Conservation (phyloP, 92 coral and sea anemone genomes). For the Zoanthus sociatus region DNA sequence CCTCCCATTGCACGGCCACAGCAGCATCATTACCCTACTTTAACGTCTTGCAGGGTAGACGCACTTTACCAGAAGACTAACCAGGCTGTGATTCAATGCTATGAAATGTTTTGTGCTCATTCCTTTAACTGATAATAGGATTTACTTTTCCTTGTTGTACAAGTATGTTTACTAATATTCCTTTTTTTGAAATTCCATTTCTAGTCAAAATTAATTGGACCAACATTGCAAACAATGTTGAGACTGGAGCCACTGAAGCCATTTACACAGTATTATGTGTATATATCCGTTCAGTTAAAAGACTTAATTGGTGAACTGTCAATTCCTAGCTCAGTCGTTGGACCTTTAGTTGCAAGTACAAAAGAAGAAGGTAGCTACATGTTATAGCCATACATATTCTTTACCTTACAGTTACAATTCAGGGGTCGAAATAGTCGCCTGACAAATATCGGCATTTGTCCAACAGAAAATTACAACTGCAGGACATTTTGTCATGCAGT, state of each 20-base stretch:
- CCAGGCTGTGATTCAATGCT: no score
- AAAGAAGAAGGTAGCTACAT: not conserved
- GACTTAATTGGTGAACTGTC: not conserved
- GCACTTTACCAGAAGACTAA: no score
- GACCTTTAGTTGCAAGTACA: not conserved
- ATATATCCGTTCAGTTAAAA: not conserved
- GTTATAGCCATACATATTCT: not conserved
- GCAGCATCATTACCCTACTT: no score
- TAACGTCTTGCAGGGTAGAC: no score
- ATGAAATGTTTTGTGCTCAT: no score
- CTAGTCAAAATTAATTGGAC: not conserved
- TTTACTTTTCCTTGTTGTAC: no score
- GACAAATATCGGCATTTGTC: no score
- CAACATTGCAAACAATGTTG: not conserved
- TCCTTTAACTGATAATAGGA: no score
- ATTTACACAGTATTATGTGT: not conserved
- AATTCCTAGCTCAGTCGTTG: not conserved
- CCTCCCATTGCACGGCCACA: no score
- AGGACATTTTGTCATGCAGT: no score
- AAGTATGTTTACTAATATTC: not conserved
- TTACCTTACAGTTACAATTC: not conserved
- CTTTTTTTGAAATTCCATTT: not conserved
- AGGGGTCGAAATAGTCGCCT: no score
- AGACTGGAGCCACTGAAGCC: not conserved
- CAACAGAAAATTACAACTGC: no score